Percentiles rank a stretch among this genome's conserved stretches.
Conservation (phyloP, 2,888 invertebrate genomes). For the Nowickia ferox region DNA sequence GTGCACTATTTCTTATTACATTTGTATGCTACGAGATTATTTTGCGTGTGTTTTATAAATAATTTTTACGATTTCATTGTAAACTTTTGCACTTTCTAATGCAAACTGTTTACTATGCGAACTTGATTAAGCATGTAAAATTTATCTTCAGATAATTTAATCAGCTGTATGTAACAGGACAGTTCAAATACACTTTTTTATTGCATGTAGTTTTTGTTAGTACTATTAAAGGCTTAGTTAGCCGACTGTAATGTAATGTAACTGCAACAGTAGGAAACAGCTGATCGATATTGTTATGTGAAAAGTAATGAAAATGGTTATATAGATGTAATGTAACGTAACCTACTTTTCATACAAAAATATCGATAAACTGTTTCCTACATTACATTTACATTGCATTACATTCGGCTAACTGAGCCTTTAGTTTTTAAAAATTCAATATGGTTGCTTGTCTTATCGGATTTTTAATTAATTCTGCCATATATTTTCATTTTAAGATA, state of each 20-base stretch:
- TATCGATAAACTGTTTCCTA: too few species aligned
- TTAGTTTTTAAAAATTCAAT: background rate
- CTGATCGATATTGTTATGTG: too few species aligned
- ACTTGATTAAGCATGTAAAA: conserved; percentile 24
- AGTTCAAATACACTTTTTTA: background rate
- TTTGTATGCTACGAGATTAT: conserved; percentile 8
- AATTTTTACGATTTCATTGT: conserved; percentile 12
- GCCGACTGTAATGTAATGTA: too few species aligned
- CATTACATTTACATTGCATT: too few species aligned
- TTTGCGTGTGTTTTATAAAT: conserved; percentile 40
- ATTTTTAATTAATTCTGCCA: too few species aligned
- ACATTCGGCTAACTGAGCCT: too few species aligned
- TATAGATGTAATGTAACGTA: too few species aligned
- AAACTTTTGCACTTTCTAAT: conserved; percentile 49
- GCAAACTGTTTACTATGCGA: conserved; percentile 46
- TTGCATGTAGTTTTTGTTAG: background rate
- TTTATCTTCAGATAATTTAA: conserved; percentile 19
- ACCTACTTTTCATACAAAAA: too few species aligned
- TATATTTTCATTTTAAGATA: too few species aligned
- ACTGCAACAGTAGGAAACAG: too few species aligned
- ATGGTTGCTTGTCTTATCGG: background rate
- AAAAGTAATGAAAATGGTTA: too few species aligned
- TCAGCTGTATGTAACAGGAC: conserved; percentile 51
- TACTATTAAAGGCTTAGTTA: too few species aligned
- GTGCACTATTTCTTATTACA: conserved; percentile 27